Evolutionary conservation across 2,888 invertebrate species (phyloP).

Genomic region (Uropetala carovei): DNA sequence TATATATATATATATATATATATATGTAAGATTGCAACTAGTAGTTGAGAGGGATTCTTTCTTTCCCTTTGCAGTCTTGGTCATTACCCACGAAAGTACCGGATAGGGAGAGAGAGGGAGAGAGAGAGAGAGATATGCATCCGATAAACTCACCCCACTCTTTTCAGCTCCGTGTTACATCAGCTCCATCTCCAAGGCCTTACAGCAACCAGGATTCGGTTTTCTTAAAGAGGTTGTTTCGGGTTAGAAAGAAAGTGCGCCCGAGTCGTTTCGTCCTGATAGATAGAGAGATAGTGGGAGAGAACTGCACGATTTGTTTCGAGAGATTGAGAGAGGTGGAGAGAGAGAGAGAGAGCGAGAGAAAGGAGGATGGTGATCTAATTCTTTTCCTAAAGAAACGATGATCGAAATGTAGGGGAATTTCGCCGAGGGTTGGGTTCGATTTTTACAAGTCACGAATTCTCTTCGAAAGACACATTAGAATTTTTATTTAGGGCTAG

Average conservation of each 20-base stretch:
- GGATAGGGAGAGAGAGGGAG: neutral
- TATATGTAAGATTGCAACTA: too few species aligned
- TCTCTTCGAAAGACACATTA: neutral
- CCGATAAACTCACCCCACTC: neutral
- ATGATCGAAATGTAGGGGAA: neutral
- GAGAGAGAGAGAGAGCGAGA: neutral
- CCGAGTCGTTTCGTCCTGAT: neutral
- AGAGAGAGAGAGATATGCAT: neutral
- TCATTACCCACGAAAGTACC: neutral
- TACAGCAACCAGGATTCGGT: neutral
- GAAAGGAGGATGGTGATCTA: neutral
- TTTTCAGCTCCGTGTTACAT: conserved; percentile 1
- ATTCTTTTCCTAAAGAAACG: neutral
- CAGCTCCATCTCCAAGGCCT: conserved; percentile 32
- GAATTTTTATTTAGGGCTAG: too few species aligned
- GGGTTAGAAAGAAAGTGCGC: neutral
- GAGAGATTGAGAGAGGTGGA: neutral
- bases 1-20: too few species aligned
- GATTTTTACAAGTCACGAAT: neutral
- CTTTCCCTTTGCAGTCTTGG: neutral
- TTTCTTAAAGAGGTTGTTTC: conserved; percentile 29
- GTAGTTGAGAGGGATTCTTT: too few species aligned
- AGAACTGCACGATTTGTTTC: neutral
- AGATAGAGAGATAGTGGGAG: neutral
- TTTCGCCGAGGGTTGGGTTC: neutral